Evolutionary conservation across 2,888 invertebrate genomes (phyloP).

Genomic region (Dioctria linearis): DNA sequence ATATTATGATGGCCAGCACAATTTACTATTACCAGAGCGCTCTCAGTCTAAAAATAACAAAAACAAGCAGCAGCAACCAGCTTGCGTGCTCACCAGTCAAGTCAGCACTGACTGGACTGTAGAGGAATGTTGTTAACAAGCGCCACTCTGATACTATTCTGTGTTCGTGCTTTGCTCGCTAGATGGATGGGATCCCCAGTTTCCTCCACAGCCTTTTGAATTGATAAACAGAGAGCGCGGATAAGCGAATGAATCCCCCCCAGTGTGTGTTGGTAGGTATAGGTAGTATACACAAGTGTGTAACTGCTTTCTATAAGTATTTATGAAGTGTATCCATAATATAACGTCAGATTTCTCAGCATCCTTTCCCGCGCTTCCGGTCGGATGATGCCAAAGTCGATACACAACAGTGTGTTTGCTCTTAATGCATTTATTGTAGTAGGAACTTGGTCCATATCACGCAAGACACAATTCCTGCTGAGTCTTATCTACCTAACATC

Average conservation of each 20-base stretch:
- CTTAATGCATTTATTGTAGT: slow-evolving; percentile 7
- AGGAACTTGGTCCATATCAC: slow-evolving; percentile 19
- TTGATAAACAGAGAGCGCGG: slow-evolving; percentile 47
- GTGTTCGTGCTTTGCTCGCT: too few species aligned
- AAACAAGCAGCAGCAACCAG: slow-evolving; percentile 9
- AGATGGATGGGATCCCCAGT: neutral
- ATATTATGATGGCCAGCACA: slow-evolving; percentile 18
- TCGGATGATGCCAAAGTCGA: neutral
- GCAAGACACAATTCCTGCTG: slow-evolving; percentile 15
- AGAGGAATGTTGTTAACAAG: slow-evolving; percentile 14
- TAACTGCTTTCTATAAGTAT: neutral
- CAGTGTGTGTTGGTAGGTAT: neutral
- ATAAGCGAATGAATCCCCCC: slow-evolving; percentile 18
- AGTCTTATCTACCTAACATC: neutral
- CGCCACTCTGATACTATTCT: slow-evolving; percentile 1
- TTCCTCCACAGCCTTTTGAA: neutral
- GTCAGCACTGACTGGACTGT: slow-evolving; percentile 27
- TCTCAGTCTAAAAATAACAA: slow-evolving; percentile 15
- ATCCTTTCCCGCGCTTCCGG: slow-evolving; percentile 50
- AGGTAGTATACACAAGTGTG: neutral
- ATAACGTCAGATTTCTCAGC: neutral
- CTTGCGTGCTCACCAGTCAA: slow-evolving; percentile 10
- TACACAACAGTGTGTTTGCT: neutral
- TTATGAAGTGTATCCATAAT: neutral
- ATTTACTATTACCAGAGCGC: neutral